Percentiles rank a stretch among this genome's conserved stretches.
phyloP scores from a whole-genome alignment of 2,797 vertebrate genomes.

The Moxostoma hubbsi region DNA sequence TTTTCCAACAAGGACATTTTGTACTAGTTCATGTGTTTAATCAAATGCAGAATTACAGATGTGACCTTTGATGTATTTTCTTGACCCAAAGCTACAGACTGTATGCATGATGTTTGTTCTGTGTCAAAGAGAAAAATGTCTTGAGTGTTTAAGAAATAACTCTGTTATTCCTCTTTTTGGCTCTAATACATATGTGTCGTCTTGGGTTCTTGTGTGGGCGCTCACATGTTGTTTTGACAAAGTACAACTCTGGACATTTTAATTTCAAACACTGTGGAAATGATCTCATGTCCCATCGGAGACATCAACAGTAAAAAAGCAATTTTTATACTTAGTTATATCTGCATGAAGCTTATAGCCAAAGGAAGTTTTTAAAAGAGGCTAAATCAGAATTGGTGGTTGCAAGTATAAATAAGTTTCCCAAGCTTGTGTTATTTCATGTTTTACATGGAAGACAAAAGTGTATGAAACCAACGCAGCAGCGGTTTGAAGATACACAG shows the following conservation, averaged over 20 bases:
- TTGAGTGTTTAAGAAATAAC: slow-evolving; percentile 5
- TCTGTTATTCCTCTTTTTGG: slow-evolving; percentile 9
- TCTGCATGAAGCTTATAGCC: slow-evolving; percentile 7
- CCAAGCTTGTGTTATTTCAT: neutral
- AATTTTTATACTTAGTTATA: slow-evolving; percentile 14
- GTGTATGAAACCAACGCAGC: neutral
- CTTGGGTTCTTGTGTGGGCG: slow-evolving; percentile 8
- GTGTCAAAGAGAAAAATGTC: slow-evolving; percentile 14
- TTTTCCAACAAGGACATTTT: slow-evolving; percentile 3
- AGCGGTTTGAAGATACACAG: neutral
- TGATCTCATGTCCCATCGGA: slow-evolving; percentile 28
- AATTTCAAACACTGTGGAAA: slow-evolving; percentile 17
- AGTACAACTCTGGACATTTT: slow-evolving; percentile 25
- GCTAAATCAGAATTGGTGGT: neutral
- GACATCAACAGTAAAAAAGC: neutral
- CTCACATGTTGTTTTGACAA: slow-evolving; percentile 10
- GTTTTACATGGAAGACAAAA: neutral
- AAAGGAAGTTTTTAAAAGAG: neutral
- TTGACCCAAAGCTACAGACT: slow-evolving; percentile 14
- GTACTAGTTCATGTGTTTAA: slow-evolving; percentile 2
- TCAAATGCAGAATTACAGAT: slow-evolving; percentile 32
- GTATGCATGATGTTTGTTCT: slow-evolving; percentile 10
- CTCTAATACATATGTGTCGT: neutral
- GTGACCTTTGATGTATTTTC: slow-evolving; percentile 9
- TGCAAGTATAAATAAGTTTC: neutral